Percentiles rank a stretch among this genome's conserved stretches.
Evolutionary conservation across 1,140 invertebrate species (phyloP).

Genomic region (Drosophila pallidifrons): DNA sequence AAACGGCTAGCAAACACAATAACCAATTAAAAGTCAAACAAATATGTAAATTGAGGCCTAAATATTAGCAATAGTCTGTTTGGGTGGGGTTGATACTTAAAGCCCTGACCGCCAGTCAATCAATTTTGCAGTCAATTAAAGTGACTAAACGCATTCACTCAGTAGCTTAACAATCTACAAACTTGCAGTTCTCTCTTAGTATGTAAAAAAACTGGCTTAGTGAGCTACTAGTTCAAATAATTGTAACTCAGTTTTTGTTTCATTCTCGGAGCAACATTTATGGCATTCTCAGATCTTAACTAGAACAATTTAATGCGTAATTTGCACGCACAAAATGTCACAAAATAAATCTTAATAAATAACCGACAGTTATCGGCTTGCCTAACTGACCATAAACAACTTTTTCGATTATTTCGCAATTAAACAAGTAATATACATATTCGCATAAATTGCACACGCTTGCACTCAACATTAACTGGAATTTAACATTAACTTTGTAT

Average conservation of each 20-base stretch:
- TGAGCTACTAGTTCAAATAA: conserved; percentile 21
- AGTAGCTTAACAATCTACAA: conserved; percentile 50
- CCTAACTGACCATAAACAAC: conserved; percentile 50
- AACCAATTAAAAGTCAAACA: conserved; percentile 12
- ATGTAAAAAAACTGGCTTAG: conserved; percentile 47
- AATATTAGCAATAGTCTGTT: conserved; percentile 22
- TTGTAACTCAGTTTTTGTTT: conserved; percentile 41
- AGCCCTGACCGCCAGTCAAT: conserved; percentile 41
- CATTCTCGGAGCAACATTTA: conserved; percentile 53
- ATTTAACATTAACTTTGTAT: no score
- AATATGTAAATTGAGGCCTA: conserved; percentile 57
- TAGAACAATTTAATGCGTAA: conserved; percentile 66
- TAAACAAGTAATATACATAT: not conserved
- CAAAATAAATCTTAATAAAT: conserved; percentile 65
- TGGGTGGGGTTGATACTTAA: conserved; percentile 28
- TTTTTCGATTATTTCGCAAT: conserved; percentile 32
- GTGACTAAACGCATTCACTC: conserved; percentile 45
- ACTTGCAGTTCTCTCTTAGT: conserved; percentile 42
- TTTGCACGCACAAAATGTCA: conserved; percentile 62
- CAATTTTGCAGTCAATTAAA: conserved; percentile 70
- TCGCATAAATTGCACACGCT: no score
- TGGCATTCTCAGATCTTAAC: conserved; percentile 58
- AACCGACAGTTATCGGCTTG: conserved; percentile 39
- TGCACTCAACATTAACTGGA: no score
- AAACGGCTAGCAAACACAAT: conserved; percentile 6